phyloP scores from a whole-genome alignment of 1,140 invertebrate species.

The Caerostris extrusa region DNA sequence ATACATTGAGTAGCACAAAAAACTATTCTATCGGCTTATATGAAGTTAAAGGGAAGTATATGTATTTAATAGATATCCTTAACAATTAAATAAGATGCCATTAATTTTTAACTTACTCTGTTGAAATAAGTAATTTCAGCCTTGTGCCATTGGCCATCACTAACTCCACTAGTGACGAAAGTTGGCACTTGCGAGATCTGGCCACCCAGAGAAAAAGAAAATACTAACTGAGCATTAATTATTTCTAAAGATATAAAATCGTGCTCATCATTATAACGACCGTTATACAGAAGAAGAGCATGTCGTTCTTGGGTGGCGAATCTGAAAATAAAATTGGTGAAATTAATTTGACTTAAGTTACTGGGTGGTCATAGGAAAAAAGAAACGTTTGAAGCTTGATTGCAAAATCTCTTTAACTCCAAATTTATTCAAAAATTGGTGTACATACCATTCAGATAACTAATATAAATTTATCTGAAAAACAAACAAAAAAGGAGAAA shows the following conservation, averaged over 20 bases:
- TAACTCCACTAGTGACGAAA: constrained; percentile 85
- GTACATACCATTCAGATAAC: too few species aligned
- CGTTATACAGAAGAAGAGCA: constrained; percentile 95
- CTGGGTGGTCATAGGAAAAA: not conserved
- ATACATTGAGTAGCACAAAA: too few species aligned
- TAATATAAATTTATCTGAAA: too few species aligned
- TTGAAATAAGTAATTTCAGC: constrained; percentile 93
- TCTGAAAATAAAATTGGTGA: constrained; percentile 87
- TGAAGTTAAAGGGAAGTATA: not conserved
- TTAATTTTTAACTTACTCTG: constrained; percentile 83
- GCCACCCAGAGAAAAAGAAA: constrained; percentile 94
- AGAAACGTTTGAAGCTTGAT: not conserved
- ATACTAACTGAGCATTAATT: constrained; percentile 87
- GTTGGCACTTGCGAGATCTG: constrained; percentile 83
- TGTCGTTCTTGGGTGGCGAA: constrained; percentile 89
- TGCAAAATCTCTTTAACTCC: too few species aligned
- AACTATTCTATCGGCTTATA: too few species aligned
- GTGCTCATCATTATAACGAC: constrained; percentile 95
- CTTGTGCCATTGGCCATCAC: constrained; percentile 95
- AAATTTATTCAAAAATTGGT: too few species aligned
- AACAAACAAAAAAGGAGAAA: too few species aligned
- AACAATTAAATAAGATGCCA: not conserved
- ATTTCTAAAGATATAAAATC: constrained; percentile 98
- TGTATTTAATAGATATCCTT: not conserved
- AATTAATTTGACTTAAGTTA: not conserved